A percentile compares a stretch with the other conserved stretches of the same genome.
Evolutionary conservation across 2,113 vertebrate genomes (phyloP).

Genomic region (Girardinichthys multiradiatus): DNA sequence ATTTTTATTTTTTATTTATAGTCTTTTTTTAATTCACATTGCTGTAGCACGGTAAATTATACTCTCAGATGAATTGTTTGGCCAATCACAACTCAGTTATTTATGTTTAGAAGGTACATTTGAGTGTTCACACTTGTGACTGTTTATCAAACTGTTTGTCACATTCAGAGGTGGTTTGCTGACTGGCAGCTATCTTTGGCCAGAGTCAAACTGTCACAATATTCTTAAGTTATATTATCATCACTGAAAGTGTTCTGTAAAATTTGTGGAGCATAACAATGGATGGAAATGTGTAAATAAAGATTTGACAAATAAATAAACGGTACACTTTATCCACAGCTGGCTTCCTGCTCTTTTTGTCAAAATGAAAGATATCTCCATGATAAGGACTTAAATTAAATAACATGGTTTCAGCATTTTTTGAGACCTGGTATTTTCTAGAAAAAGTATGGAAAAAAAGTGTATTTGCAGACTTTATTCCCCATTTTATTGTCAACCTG

Average conservation of each 20-base stretch:
- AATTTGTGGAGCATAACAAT: constrained; percentile 59
- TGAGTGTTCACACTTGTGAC: constrained; percentile 68
- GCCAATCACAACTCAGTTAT: constrained; percentile 74
- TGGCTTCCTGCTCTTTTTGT: constrained; percentile 20
- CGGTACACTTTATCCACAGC: constrained; percentile 73
- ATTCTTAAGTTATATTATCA: constrained; percentile 76
- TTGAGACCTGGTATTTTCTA: no score
- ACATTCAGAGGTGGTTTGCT: constrained; percentile 45
- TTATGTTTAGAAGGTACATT: constrained; percentile 74
- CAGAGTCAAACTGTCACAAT: constrained; percentile 70
- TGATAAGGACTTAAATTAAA: not conserved
- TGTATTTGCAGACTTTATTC: not conserved
- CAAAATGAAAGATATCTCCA: not conserved
- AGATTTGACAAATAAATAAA: constrained; percentile 79
- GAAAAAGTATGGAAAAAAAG: not conserved
- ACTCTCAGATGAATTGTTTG: constrained; percentile 76
- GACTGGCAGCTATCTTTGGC: constrained; percentile 76
- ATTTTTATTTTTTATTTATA: constrained; percentile 84
- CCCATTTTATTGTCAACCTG: not conserved
- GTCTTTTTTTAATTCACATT: constrained; percentile 69
- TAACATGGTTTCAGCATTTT: not conserved
- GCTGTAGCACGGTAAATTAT: constrained; percentile 81
- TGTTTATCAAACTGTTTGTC: constrained; percentile 48
- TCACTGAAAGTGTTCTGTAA: constrained; percentile 62
- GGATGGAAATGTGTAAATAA: constrained; percentile 79